A percentile compares a stretch with the other conserved stretches of the same genome.
Conservation (phyloP, 37 sponge, comb jelly and placozoan genomes). For the Chondrilla cf. caribensis region DNA sequence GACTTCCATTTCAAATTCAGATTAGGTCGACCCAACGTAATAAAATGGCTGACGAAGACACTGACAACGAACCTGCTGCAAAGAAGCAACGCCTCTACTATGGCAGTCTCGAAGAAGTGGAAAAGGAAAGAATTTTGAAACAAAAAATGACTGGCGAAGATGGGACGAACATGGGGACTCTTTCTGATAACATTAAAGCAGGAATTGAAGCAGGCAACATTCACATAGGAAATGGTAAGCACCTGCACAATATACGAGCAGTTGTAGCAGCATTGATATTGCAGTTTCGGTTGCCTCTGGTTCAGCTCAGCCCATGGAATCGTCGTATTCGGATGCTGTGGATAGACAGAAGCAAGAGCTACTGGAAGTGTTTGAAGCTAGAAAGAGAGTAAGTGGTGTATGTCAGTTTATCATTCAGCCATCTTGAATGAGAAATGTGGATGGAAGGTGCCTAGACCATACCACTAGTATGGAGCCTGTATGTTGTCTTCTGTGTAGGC, state of each 20-base stretch:
- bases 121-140: conserved; percentile 7
- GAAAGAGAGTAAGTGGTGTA: conserved; percentile 64
- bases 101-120: conserved; percentile 63
- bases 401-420: too few species aligned
- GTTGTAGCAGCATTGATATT: too few species aligned
- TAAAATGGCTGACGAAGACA: background rate
- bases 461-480: too few species aligned
- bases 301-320: conserved; percentile 15
- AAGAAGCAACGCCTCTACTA: conserved; percentile 64
- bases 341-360: conserved; percentile 75
- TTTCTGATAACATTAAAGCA: conserved; percentile 62
- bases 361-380: conserved; percentile 87
- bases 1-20: background rate
- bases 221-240: conserved; percentile 17
- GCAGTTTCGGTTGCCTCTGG: too few species aligned
- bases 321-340: background rate
- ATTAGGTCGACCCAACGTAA: background rate
- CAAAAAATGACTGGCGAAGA: background rate
- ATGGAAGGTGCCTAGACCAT: too few species aligned
- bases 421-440: too few species aligned
- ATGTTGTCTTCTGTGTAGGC: conserved; percentile 36
- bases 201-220: conserved; percentile 90
- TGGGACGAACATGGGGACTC: background rate
- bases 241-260: background rate
- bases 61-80: conserved; percentile 10